Evolutionary conservation across 35 echinoderm and acorn worm species (phyloP).

Genomic region (Apostichopus parvimensis): DNA sequence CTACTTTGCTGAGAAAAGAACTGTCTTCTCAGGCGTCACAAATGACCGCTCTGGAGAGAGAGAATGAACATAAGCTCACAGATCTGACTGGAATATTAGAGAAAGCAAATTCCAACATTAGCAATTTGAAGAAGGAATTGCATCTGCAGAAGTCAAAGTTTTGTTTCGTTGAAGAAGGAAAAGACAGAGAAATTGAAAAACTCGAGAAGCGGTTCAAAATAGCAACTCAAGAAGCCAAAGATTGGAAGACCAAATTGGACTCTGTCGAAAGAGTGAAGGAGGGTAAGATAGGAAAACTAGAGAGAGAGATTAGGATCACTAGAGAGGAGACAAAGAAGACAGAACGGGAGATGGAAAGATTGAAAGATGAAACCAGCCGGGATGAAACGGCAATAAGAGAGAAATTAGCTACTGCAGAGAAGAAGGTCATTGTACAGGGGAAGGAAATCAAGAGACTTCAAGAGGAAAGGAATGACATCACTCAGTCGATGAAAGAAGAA

Average conservation of each 20-base stretch:
- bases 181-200: constrained; percentile 20
- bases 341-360: not conserved
- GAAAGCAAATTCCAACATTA: not conserved
- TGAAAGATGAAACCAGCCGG: not conserved
- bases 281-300: constrained; percentile 10
- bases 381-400: not conserved
- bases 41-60: constrained; percentile 16
- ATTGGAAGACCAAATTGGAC: constrained; percentile 26
- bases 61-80: not conserved
- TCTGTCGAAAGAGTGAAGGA: not conserved
- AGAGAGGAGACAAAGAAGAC: not conserved
- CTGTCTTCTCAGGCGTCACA: constrained; percentile 20
- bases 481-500: constrained; percentile 5
- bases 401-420: not conserved
- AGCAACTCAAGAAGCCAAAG: not conserved
- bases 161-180: not conserved
- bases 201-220: not conserved
- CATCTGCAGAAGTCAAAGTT: not conserved
- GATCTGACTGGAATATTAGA: not conserved
- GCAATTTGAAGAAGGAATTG: constrained; percentile 16
- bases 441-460: constrained; percentile 9
- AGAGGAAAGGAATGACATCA: not conserved
- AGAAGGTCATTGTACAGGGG: not conserved
- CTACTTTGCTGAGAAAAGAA: constrained; percentile 35
- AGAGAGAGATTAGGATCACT: constrained; percentile 7